phyloP scores from a whole-genome alignment of 2,888 invertebrate species.

The Diachrysia chrysitis region DNA sequence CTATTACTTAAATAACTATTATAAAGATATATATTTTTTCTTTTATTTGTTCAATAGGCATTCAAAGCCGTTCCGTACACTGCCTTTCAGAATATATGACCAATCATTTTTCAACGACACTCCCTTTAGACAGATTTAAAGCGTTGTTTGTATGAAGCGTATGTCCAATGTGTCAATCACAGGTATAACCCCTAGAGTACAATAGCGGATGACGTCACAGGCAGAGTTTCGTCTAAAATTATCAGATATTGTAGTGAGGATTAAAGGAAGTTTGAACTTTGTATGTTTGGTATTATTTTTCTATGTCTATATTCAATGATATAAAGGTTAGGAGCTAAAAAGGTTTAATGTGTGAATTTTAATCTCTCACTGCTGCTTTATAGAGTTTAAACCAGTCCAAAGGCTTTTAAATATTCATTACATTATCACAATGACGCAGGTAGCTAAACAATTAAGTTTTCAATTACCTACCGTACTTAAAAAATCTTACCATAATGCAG shows the following conservation, averaged over 20 bases:
- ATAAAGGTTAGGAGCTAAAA: too few relatives aligned
- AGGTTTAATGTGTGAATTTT: too few relatives aligned
- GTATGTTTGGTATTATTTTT: too few relatives aligned
- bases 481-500: conserved; percentile 4
- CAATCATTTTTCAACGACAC: conserved; percentile 81
- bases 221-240: conserved; percentile 36
- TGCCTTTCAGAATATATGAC: conserved; percentile 62
- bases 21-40: conserved; percentile 44
- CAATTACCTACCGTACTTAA: conserved; percentile 2
- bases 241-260: conserved; percentile 8
- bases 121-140: conserved; percentile 74
- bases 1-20: conserved; percentile 54
- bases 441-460: not conserved
- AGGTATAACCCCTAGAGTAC: conserved; percentile 74
- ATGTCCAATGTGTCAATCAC: conserved; percentile 80
- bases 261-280: conserved; percentile 25
- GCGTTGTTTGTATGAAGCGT: conserved; percentile 74
- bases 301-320: too few relatives aligned
- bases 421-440: not conserved
- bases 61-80: conserved; percentile 38
- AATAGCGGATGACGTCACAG: conserved; percentile 62
- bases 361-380: too few relatives aligned
- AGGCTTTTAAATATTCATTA: not conserved
- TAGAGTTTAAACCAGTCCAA: not conserved
- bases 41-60: conserved; percentile 50